These are phyloP conservation scores for Rhopalosiphum nymphaeae DNA, from an alignment of 2,888 invertebrate species.

Conservation along the genomic window DNA sequence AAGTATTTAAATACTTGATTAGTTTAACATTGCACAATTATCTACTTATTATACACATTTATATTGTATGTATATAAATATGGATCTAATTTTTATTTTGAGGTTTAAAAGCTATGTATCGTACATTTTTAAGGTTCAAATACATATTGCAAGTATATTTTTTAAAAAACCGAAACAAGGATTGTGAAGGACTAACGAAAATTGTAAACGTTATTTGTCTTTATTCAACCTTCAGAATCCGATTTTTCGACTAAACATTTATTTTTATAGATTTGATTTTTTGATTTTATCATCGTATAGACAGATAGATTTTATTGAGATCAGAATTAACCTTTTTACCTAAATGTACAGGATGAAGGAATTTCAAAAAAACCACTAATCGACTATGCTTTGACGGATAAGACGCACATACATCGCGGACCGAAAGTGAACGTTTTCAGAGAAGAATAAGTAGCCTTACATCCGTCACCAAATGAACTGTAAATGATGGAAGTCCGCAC, in stretches of 20 bases:
- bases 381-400: not conserved
- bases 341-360: not conserved
- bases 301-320: not conserved
- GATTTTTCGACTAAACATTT: not conserved
- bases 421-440: not conserved
- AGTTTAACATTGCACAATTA: not conserved
- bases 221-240: not conserved
- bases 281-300: not conserved
- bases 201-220: not conserved
- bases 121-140: not conserved
- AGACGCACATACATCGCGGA: not conserved
- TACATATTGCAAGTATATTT: not conserved
- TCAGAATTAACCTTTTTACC: not conserved
- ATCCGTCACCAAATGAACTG: constrained; percentile 54
- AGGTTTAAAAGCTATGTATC: not conserved
- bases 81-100: not conserved
- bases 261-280: not conserved
- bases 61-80: not conserved
- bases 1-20: not conserved
- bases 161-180: not conserved
- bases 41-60: not conserved
- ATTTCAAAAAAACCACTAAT: constrained; percentile 2
- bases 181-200: not conserved
- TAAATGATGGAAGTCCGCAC: constrained; percentile 32
- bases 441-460: constrained; percentile 38